A percentile compares a stretch with the other conserved stretches of the same genome.
phyloP scores from a whole-genome alignment of 2,113 vertebrate species.

The Chrysemys picta region DNA sequence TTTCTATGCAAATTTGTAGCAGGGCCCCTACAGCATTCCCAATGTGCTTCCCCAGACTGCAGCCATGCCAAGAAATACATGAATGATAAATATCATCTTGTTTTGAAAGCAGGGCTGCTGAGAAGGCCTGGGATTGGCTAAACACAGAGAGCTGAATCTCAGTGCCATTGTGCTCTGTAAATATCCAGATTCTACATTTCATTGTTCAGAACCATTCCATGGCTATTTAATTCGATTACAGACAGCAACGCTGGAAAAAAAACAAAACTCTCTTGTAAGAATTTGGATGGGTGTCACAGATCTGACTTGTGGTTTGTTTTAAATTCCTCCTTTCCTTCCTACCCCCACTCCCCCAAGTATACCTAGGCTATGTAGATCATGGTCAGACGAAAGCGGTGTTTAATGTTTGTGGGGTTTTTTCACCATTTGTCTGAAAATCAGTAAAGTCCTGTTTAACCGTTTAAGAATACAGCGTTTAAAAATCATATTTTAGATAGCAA shows the following conservation, averaged over 20 bases:
- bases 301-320: neutral
- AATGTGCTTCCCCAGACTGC: neutral
- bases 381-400: neutral
- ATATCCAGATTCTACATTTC: too few relatives aligned
- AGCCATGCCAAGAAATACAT: neutral
- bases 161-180: neutral
- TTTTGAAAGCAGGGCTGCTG: neutral
- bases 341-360: neutral
- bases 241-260: fast-evolving
- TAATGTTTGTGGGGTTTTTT: neutral
- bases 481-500: neutral
- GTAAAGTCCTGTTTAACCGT: neutral
- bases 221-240: fast-evolving
- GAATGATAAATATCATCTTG: neutral
- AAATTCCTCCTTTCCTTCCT: neutral
- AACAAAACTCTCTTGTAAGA: neutral
- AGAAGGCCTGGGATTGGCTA: neutral
- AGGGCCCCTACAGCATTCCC: neutral
- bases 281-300: fast-evolving
- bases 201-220: neutral
- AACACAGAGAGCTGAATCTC: neutral
- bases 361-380: neutral
- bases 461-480: neutral
- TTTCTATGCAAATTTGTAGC: neutral
- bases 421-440: neutral